Conservation (phyloP, 1,140 invertebrate genomes). For the Scaptodrosophila lebanonensis region DNA sequence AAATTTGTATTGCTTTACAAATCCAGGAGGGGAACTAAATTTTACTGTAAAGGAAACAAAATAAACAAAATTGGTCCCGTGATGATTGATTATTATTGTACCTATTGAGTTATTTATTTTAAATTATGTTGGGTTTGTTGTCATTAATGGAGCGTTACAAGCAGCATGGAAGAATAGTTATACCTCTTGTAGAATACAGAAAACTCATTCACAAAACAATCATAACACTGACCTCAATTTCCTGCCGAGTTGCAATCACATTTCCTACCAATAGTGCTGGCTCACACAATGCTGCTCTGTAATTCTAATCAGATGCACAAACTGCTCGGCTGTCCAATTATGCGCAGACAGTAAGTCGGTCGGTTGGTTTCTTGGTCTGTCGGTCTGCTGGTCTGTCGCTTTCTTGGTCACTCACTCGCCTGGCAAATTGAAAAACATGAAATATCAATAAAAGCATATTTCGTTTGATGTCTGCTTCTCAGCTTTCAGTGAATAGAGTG, state of each 20-base stretch:
- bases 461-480: too few species aligned
- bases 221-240: slow-evolving; percentile 75
- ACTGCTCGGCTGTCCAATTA: slow-evolving; percentile 54
- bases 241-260: slow-evolving; percentile 71
- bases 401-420: too few species aligned
- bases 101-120: too few species aligned
- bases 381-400: too few species aligned
- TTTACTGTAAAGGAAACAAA: slow-evolving; percentile 23
- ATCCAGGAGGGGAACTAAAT: slow-evolving; percentile 20
- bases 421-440: slow-evolving; percentile 52
- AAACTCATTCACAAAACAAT: slow-evolving; percentile 71
- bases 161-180: too few species aligned
- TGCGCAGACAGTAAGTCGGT: slow-evolving; percentile 44
- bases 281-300: too few species aligned
- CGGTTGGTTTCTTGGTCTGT: slow-evolving; percentile 20
- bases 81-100: too few species aligned
- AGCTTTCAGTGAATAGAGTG: too few species aligned
- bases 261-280: slow-evolving; percentile 40
- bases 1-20: slow-evolving; percentile 46
- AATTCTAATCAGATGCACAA: slow-evolving; percentile 67
- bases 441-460: slow-evolving; percentile 70
- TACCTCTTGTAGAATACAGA: too few species aligned
- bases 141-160: too few species aligned
- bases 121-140: too few species aligned
- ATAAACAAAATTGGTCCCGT: too few species aligned